Base-by-base conservation (phyloP, 2,113 vertebrate species). In the Columba livia region DNA sequence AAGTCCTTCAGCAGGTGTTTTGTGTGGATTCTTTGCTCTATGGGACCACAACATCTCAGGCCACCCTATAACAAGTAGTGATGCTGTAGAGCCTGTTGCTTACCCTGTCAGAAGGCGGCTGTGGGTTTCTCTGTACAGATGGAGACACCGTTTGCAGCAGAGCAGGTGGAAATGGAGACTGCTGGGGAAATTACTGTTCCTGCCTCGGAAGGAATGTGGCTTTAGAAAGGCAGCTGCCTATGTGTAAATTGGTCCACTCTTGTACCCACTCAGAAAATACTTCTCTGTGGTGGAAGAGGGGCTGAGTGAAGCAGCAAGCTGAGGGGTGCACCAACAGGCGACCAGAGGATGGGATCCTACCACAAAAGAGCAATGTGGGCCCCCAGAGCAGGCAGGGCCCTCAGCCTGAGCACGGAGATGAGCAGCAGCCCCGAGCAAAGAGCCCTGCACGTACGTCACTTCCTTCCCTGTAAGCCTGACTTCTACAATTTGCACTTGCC, bases 401-500 rank as follows among this genome's bases (percentile, higher is more conserved):
- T 47, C 57, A 15, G 61, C 29, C 50, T 50, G 15, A n/a, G 28
- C 20, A 3, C 0, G 3, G 48, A 50, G 42, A 6, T 9, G 42
- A 71, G 61, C 36, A 34, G 31, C 15, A 82, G 88, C 44, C 74
- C 47, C 34, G 25, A 56, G 56, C 8, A 31, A 58, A 73, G 67
- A 20, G 20, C 60, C 44, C 57, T 48, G 38, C 7, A 31, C 7
- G 0, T 1, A 26, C 0, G 0, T 3, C 26, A 34, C 28, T 28
- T 12, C 53, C n/a, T 86, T 64, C 3, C 3, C 65, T 60, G 32
- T 44, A 40, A 67, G 28, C 53, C 19, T 4, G 1, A 1, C 21
- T n/a, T 40, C 23, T 62, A 17, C 67, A 74, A 1, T 24, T 54
- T 5, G 1, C 26, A 15, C 54, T 54, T 16, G 24, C 1, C 53